Conservation (phyloP, 2,888 invertebrate species). For the Pristionchus entomophagus region DNA sequence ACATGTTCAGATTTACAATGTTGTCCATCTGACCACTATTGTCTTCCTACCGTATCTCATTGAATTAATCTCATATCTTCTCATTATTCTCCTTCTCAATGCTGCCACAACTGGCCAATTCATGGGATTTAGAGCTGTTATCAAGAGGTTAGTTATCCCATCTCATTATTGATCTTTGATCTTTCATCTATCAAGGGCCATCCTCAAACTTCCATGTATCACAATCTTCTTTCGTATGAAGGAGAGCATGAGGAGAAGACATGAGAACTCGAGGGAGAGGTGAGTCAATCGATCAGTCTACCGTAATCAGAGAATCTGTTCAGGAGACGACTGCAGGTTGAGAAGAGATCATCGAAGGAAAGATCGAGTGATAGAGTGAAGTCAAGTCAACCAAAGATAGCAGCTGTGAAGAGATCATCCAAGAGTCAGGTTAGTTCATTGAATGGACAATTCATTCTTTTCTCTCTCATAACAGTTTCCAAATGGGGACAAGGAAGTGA, state of each 20-base stretch:
- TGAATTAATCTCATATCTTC: conserved; percentile 32
- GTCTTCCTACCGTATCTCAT: conserved; percentile 36
- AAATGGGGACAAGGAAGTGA: background rate
- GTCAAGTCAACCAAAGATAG: background rate
- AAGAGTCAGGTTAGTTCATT: background rate
- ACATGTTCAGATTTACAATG: conserved; percentile 28
- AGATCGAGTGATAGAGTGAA: conserved; percentile 26
- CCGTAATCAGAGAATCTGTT: conserved; percentile 5
- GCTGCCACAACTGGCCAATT: conserved; percentile 22
- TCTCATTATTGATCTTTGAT: background rate
- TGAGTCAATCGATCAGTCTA: background rate
- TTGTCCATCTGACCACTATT: conserved; percentile 3
- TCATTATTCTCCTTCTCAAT: conserved; percentile 41
- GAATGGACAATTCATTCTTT: background rate
- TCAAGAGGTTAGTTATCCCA: background rate
- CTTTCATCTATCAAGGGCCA: conserved; percentile 7
- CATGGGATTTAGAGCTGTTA: conserved; percentile 20
- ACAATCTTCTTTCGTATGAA: conserved; percentile 1
- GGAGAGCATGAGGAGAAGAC: background rate
- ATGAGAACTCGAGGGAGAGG: conserved; percentile 5
- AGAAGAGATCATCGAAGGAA: background rate
- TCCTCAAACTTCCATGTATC: conserved; percentile 24
- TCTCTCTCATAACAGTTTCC: background rate
- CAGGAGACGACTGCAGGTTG: conserved; percentile 16
- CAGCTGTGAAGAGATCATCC: background rate